phyloP scores from a whole-genome alignment of 2,888 invertebrate genomes.

The Odontothrips loti region DNA sequence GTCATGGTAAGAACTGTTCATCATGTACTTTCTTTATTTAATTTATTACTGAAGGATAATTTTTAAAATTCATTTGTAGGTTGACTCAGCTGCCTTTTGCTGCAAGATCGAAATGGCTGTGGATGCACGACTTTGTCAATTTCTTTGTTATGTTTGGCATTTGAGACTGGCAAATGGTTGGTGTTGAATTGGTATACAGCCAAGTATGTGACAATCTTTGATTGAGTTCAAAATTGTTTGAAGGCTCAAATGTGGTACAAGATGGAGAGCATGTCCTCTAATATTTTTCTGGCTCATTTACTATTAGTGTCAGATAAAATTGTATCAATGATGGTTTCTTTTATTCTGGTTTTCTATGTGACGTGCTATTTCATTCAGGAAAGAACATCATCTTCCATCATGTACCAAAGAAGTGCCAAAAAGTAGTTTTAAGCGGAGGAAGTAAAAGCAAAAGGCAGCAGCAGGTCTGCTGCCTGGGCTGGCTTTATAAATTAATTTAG shows the following conservation, averaged over 20 bases:
- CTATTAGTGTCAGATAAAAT: not conserved
- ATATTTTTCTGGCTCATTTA: not conserved
- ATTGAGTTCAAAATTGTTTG: not conserved
- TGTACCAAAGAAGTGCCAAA: constrained; percentile 24
- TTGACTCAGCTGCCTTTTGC: not conserved
- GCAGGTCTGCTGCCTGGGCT: not conserved
- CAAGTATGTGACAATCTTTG: not conserved
- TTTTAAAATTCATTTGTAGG: not conserved
- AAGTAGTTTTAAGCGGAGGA: not conserved
- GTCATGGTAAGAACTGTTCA: not conserved
- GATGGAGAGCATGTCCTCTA: constrained; percentile 3
- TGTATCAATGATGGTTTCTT: not conserved
- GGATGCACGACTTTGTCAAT: constrained; percentile 3
- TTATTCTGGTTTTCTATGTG: not conserved
- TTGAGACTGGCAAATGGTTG: constrained; percentile 5
- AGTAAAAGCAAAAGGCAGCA: not conserved
- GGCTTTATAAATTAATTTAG: not conserved
- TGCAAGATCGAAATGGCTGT: constrained; percentile 14
- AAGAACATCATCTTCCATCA: constrained; percentile 8
- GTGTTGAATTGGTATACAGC: not conserved
- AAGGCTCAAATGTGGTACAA: constrained; percentile 19
- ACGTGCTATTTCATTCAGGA: constrained; percentile 1
- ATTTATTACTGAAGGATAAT: not conserved
- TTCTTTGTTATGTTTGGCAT: not conserved
- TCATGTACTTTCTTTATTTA: not conserved